A percentile compares a stretch with the other conserved stretches of the same genome.
phyloP scores from a whole-genome alignment of 2,797 vertebrate species.

The Gallirallus australis region DNA sequence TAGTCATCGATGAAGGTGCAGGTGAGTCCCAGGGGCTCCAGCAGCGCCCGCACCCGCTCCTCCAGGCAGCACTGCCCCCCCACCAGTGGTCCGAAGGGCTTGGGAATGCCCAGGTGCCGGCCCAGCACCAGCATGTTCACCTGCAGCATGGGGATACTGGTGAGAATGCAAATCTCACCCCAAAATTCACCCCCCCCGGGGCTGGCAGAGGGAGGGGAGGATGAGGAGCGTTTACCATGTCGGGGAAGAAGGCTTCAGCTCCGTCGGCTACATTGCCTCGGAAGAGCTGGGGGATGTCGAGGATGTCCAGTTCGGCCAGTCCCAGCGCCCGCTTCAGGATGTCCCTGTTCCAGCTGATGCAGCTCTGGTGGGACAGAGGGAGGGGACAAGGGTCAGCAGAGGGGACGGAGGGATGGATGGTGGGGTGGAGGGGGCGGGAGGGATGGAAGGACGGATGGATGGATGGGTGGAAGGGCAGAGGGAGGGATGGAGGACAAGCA shows the following conservation, averaged over 20 bases:
- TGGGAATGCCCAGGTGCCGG: conserved; percentile 88
- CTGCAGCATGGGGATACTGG: not conserved
- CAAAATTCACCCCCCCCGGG: fast-evolving
- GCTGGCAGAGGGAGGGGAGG: not conserved
- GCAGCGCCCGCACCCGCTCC: conserved; percentile 71
- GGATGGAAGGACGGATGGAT: not conserved
- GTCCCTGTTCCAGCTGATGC: conserved; percentile 91
- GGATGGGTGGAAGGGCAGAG: not conserved
- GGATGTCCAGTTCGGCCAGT: conserved; percentile 85
- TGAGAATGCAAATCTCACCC: not conserved
- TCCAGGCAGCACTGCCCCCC: conserved; percentile 84
- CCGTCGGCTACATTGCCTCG: not conserved
- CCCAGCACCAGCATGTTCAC: conserved; percentile 68
- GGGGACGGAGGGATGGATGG: too few relatives aligned
- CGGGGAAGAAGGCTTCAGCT: conserved; percentile 86
- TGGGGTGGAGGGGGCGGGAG: too few relatives aligned
- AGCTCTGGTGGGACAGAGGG: conserved; percentile 72
- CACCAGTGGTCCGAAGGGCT: conserved; percentile 90
- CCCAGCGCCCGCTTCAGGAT: conserved; percentile 88
- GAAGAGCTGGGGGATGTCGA: conserved; percentile 92
- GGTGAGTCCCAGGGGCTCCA: conserved; percentile 72
- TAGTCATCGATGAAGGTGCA: conserved; percentile 90
- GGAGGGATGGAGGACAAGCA: too few relatives aligned
- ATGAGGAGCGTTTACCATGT: conserved; percentile 80
- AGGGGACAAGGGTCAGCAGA: fast-evolving